phyloP scores from a whole-genome alignment of 2,797 vertebrate species.

The Galagoides demidoff region DNA sequence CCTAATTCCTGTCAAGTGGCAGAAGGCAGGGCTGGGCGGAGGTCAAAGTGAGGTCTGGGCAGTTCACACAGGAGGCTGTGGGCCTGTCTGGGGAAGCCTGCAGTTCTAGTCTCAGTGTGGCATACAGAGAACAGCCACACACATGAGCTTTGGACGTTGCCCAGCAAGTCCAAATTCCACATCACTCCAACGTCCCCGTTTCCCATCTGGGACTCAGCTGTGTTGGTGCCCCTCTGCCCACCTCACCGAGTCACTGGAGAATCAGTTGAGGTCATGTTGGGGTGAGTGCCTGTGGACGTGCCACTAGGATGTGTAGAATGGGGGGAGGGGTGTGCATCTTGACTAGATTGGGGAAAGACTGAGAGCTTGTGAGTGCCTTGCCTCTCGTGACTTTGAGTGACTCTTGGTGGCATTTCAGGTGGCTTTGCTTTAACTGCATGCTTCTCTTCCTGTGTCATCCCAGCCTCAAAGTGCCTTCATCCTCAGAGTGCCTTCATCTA shows the following conservation, averaged over 20 bases:
- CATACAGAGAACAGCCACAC: neutral
- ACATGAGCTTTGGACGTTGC: neutral
- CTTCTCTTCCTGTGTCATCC: neutral
- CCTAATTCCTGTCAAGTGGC: neutral
- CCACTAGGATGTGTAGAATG: rapidly evolving
- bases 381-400: neutral
- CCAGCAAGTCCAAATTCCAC: neutral
- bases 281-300: neutral
- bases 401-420: neutral
- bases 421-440: neutral
- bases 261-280: too few species aligned
- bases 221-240: neutral
- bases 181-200: neutral
- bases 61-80: neutral
- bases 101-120: rapidly evolving
- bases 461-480: neutral
- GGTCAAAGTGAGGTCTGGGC: neutral
- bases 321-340: neutral
- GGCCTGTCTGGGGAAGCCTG: neutral
- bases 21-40: neutral
- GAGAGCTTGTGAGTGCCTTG: too few species aligned
- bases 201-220: neutral
- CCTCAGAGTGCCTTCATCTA: neutral
- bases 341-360: too few species aligned
- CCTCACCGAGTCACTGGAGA: neutral